phyloP scores from a whole-genome alignment of 2,797 vertebrate species.

The Danio jaintianensis region DNA sequence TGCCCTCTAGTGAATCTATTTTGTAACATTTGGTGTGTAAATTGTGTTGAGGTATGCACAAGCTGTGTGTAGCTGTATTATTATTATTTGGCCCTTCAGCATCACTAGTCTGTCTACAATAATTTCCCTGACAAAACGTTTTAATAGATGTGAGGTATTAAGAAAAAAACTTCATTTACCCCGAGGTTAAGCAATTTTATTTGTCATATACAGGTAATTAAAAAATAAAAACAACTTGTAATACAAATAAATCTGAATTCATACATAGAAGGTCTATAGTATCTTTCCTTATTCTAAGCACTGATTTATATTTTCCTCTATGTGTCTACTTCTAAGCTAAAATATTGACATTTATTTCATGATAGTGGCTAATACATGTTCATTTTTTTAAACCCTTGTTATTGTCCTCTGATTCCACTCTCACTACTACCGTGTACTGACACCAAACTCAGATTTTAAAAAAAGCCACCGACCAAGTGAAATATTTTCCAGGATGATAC shows the following conservation, averaged over 20 bases:
- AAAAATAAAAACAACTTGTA: neutral
- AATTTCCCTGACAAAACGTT: neutral
- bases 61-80: neutral
- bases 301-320: neutral
- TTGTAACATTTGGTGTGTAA: neutral
- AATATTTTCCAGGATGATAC: neutral
- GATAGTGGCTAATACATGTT: conserved; percentile 1
- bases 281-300: neutral
- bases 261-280: neutral
- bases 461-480: neutral
- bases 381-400: neutral
- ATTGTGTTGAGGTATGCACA: neutral
- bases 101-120: neutral
- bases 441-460: neutral
- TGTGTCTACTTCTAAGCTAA: neutral
- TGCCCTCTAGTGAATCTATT: conserved; percentile 73
- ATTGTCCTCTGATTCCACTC: neutral
- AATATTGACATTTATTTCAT: conserved; percentile 13
- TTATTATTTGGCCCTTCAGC: neutral
- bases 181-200: neutral
- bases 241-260: neutral
- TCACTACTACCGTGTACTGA: neutral
- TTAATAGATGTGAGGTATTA: neutral
- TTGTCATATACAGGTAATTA: neutral
- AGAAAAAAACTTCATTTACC: neutral